These are phyloP conservation scores for Mesocentrotus franciscanus DNA, from an alignment of 53 echinoderm and acorn worm species.

Conservation along the genomic window DNA sequence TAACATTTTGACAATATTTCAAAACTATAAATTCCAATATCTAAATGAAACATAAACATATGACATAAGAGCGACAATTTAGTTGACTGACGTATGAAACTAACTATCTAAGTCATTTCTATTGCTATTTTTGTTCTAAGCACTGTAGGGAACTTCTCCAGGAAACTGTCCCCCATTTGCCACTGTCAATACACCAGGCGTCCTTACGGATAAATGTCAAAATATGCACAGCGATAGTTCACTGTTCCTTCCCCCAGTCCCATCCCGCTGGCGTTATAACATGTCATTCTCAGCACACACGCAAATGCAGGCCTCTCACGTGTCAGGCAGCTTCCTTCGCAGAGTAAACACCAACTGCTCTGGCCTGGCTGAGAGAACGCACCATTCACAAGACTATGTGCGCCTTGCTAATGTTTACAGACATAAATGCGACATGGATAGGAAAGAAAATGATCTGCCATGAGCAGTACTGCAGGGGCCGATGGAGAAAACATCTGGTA, in stretches of 20 bases:
- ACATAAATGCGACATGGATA: slow-evolving; percentile 47
- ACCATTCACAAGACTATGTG: slow-evolving; percentile 22
- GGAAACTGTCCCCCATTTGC: slow-evolving; percentile 44
- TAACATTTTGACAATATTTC: background rate
- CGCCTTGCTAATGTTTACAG: slow-evolving; percentile 44
- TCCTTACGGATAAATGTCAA: slow-evolving; percentile 67
- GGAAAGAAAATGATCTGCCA: slow-evolving; percentile 25
- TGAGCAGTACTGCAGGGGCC: slow-evolving; percentile 35
- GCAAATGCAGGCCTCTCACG: slow-evolving; percentile 47
- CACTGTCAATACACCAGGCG: slow-evolving; percentile 53
- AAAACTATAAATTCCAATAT: background rate
- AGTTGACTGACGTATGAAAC: background rate
- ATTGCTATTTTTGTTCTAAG: background rate
- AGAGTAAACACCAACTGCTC: slow-evolving; percentile 50
- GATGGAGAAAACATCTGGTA: slow-evolving; percentile 56
- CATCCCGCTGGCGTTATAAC: slow-evolving; percentile 32
- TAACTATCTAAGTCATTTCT: background rate
- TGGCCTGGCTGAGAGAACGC: background rate
- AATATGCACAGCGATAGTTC: slow-evolving; percentile 55
- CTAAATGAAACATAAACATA: background rate
- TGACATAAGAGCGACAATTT: background rate
- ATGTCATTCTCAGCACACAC: slow-evolving; percentile 9
- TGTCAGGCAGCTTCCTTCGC: slow-evolving; percentile 25
- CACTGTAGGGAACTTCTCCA: background rate
- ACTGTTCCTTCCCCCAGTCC: slow-evolving; percentile 52